Evolutionary conservation across 2,888 invertebrate species (phyloP), one percentile per base, ranked within the genome.

Genomic region (Sthenelais limicola): DNA sequence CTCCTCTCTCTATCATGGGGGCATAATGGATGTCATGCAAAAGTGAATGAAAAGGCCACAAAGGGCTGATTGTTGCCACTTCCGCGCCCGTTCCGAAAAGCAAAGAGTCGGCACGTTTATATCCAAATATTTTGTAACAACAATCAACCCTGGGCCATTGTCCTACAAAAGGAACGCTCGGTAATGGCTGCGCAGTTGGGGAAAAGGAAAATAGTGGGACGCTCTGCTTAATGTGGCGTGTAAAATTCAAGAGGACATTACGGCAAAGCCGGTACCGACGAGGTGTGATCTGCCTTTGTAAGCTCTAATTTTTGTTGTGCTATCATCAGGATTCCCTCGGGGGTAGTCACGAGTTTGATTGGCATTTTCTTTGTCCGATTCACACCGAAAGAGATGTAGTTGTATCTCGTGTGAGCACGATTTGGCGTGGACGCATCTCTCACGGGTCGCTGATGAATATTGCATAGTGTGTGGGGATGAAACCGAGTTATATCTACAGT

Each of bases 101-200:
- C 56, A 3, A 12, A 32, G 12, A 32, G 56, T 28, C 56, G 56
- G 56, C 56, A 28, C 56, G 56, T 56, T 56, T 56, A 56, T 24
- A 56, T 33, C 56, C 56, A 56, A 56, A 56, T 56, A 56, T 56
- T 56, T 56, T 56, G 56, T 32, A 56, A 56, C 56, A 56, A 56
- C 28, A 28, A 30, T 24, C 56, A 33, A 33, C 52, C 15, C 3
- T n/a, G 26, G 15, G 15, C 52, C 52, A 30, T 52, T 24, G 4
- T 28, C 52, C n/a, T 9, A 43, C 21, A 52, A 52, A 52, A 28
- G 30, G 52, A 26, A 3, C 43, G 52, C 1, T 26, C 30, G n/a
- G n/a, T n/a, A n/a, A n/a, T n/a, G n/a, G n/a, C n/a, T n/a, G n/a
- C n/a, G n/a, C n/a, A n/a, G n/a, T n/a, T n/a, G n/a, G n/a, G n/a